Conservation (phyloP, 2,888 invertebrate genomes). For the Megastigmus dorsalis region DNA sequence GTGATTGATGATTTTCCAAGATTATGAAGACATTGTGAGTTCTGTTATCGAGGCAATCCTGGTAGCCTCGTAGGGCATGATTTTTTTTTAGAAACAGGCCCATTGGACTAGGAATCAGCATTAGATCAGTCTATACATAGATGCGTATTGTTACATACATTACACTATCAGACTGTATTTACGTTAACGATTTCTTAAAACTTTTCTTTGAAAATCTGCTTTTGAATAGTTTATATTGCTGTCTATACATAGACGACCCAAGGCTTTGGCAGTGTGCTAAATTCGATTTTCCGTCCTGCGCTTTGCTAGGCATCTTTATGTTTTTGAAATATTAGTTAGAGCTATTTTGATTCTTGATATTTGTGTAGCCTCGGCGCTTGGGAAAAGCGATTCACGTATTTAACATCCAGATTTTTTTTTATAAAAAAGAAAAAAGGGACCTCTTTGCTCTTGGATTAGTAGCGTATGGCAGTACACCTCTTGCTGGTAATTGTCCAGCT, state of each 20-base stretch:
- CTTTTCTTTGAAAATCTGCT: slow-evolving; percentile 29
- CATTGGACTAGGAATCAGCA: slow-evolving; percentile 72
- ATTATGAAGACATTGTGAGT: slow-evolving; percentile 57
- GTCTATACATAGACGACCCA: slow-evolving; percentile 73
- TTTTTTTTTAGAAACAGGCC: slow-evolving; percentile 63
- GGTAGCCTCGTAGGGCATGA: slow-evolving; percentile 58
- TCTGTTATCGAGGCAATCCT: slow-evolving; percentile 57
- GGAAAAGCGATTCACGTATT: slow-evolving; percentile 40
- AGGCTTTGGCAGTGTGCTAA: slow-evolving; percentile 74
- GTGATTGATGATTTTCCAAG: slow-evolving; percentile 58
- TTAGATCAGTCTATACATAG: slow-evolving; percentile 71
- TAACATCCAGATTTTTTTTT: slow-evolving; percentile 29
- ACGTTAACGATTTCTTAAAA: slow-evolving; percentile 18
- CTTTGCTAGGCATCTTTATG: slow-evolving; percentile 54
- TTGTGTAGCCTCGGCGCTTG: slow-evolving; percentile 18
- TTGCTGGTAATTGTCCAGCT: slow-evolving; percentile 83
- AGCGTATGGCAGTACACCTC: slow-evolving; percentile 9
- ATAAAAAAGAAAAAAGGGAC: slow-evolving; percentile 48
- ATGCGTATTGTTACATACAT: slow-evolving; percentile 44
- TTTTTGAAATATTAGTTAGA: slow-evolving; percentile 27
- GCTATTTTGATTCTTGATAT: slow-evolving; percentile 23
- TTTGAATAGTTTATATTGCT: slow-evolving; percentile 21
- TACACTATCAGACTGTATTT: slow-evolving; percentile 20
- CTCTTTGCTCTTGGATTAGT: slow-evolving; percentile 47
- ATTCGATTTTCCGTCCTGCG: slow-evolving; percentile 66